Evolutionary conservation across 1,140 invertebrate species (phyloP).

Genomic region (Bombus waltoni): DNA sequence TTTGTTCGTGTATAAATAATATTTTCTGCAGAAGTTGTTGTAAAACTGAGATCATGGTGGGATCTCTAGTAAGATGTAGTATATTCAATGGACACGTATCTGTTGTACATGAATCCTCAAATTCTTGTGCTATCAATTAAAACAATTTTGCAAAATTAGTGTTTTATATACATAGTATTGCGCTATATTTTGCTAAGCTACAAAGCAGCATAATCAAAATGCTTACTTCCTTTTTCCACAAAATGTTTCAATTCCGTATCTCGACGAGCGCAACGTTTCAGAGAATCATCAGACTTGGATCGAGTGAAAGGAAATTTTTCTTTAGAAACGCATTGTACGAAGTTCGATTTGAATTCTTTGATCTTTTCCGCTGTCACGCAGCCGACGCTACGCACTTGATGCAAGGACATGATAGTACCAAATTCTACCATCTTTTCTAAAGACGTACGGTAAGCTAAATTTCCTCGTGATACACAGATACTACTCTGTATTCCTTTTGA

Average conservation of each 20-base stretch:
- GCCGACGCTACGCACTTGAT: neutral
- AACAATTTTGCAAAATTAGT: neutral
- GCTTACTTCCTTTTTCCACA: constrained; percentile 3
- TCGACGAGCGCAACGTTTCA: neutral
- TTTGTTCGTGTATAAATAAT: neutral
- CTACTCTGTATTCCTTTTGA: constrained; percentile 28
- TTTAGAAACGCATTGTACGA: neutral
- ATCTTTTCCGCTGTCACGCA: neutral
- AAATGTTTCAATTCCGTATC: constrained; percentile 1
- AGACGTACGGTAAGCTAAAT: neutral
- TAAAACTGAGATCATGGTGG: constrained; percentile 8
- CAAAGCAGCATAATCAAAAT: neutral
- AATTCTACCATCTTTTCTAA: neutral
- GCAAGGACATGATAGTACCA: constrained; percentile 8
- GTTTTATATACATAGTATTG: neutral
- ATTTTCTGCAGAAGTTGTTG: constrained; percentile 18
- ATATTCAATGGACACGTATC: constrained; percentile 28
- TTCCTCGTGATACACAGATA: constrained; percentile 9
- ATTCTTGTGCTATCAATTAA: constrained; percentile 6
- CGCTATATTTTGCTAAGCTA: neutral
- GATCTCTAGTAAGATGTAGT: constrained; percentile 26
- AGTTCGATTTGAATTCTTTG: neutral
- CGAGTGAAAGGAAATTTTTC: neutral
- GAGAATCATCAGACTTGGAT: neutral
- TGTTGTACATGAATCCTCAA: neutral